Base-by-base conservation (phyloP, 2,888 invertebrate genomes). In the Brachynemurus nebulosus region DNA sequence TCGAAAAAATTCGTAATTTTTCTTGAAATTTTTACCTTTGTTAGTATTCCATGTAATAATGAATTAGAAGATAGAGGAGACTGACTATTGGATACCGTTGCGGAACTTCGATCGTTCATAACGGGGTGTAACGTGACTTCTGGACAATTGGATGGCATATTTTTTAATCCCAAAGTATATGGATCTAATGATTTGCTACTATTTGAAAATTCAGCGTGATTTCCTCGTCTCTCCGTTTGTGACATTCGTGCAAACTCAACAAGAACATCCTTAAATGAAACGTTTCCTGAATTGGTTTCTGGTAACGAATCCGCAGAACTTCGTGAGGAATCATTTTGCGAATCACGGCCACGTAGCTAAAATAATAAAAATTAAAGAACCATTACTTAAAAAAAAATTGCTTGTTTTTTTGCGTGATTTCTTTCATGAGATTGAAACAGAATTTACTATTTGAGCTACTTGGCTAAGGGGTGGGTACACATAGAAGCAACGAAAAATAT, bases 81-180 rank as follows among this genome's bases (percentile, higher is more conserved):
- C 19, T 34, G 30, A 4, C 17, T 37, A 30, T 30, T 17, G 44
- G 42, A 23, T 48, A 51, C 19, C 53, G 52, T 23, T 48, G 51
- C 17, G 52, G 52, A 21, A 20, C 34, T 21, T 18, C 40, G 36
- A 21, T 41, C 42, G 33, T 43, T 47, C n/a, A 68, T 66, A 44
- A 85, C 84, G 0, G 85, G 84, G 57, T 84, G 76, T 16, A 85
- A 68, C 2, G 84, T 85, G 38, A 85, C 84, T 63, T 85, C 85
- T 1, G 84, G 84, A 65, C 83, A 83, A n/a, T n/a, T n/a, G 40
- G 76, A 79, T 39, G 76, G 79, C 25, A 58, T 55, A 6, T 30
- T 30, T 37, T 37, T 37, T 18, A 14, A 14, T 4, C 37, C 20
- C 2, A 20, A 12, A n/a, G 6, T n/a, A 37, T 37, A 20, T 18